Base-by-base conservation (phyloP, 2,888 invertebrate genomes). In the Orthosia cruda region DNA sequence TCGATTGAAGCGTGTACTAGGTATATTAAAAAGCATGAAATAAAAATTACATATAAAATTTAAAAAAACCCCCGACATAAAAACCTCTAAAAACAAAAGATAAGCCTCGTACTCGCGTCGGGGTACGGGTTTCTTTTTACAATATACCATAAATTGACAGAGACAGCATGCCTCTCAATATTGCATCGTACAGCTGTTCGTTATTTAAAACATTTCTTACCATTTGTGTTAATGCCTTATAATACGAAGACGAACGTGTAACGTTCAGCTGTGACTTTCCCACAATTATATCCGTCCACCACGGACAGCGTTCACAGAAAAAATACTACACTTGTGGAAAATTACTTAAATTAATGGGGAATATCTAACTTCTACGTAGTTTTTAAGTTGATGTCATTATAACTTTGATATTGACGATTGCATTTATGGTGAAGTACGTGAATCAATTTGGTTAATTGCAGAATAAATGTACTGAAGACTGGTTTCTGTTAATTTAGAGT, bases 331-430 rank as follows among this genome's bases (percentile, higher is more conserved):
- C 66, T 61, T 62, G 63, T 59, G 64, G 71, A 74, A 87, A 87
- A 86, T 85, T 76, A 80, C 69, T 74, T 26, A 81, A 85, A 86
- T 86, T 64, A 88, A 81, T 77, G 63, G 76, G 57, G 12, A 71
- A 71, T 64, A 32, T 66, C 63, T 49, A 55, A 78, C 66, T 81
- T 85, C 61, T 63, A 50, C 66, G 76, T 70, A 71, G 58, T 71
- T 77, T 71, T 74, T 64, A 62, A 32, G 20, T 71, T 73, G 63
- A n/a, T 20, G 54, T 13, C 1, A 54, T 55, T 61, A 70, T 50
- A 68, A 65, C 83, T 68, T 74, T 64, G 61, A 40, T 12, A 40
- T 55, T 23, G 18, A 50, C 15, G 3, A 26, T 57, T 47, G 45
- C 55, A 52, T 54, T 15, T 52, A 54, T 64, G 18, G 12, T 26